Base-by-base conservation (phyloP, 2,888 invertebrate genomes). In the Lissonota sp. region DNA sequence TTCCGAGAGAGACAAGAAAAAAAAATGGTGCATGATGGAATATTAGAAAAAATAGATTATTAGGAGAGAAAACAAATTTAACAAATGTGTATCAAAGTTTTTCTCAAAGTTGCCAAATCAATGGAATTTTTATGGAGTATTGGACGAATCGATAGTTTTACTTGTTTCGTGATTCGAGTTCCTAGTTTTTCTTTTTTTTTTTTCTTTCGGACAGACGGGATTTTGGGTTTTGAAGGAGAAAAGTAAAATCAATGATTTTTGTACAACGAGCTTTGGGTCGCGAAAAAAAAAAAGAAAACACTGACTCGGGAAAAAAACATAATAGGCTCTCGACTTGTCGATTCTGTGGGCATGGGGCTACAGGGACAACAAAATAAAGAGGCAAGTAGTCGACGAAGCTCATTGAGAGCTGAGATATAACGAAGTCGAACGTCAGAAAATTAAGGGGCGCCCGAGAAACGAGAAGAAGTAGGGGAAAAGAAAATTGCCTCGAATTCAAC, bases 91-190 rank as follows among this genome's bases (percentile, higher is more conserved):
- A 57, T 66, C 76, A 62, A 79, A 79, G 64, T 49, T 79, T 74
- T 75, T 78, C 62, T 79, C 49, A 6, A 79, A 80, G 77, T 82
- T 83, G 84, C 82, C 84, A 84, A 84, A 83, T 79, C 69, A 58
- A 66, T 72, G 46, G 44, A 71, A 78, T 81, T 81, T 76, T 83
- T 79, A 81, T 79, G 72, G 49, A 84, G 75, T 74, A 76, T 79
- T 72, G 71, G 55, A 67, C 55, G 8, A 57, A 67, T 77, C 57
- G 57, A 79, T 76, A 69, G 46, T 64, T 71, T 75, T 79, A 76
- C 66, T 66, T 78, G 79, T 75, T n/a, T n/a, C 83, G 79, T 82
- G 82, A 79, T 64, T 75, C 71, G 46, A 66, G 70, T 58, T 26
- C 42, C 12, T 55, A 67, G 57, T 78, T 71, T 63, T 67, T 62